Percentiles rank a stretch among this genome's conserved stretches.
These are phyloP conservation scores for Eremophila alpestris DNA, from an alignment of 2,797 vertebrate species.

Conservation along the genomic window DNA sequence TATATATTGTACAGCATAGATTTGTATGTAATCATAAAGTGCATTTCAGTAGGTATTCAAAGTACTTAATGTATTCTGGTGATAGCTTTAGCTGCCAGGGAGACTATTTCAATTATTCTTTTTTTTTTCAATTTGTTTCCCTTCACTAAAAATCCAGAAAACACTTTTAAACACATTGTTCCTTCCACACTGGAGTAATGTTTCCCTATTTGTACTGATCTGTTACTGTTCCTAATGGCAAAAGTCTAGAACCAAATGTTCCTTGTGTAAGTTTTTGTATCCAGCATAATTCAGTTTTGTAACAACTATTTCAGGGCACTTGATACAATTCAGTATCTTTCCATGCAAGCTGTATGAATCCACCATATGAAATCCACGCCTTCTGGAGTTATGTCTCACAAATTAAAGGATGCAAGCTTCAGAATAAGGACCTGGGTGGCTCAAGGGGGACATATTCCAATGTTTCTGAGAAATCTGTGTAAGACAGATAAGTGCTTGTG, in stretches of 20 bases:
- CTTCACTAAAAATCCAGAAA: not conserved
- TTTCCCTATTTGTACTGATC: not conserved
- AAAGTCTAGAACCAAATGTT: not conserved
- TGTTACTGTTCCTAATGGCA: not conserved
- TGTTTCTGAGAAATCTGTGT: not conserved
- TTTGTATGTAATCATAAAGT: not conserved
- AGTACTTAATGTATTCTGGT: not conserved
- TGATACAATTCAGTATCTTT: not conserved
- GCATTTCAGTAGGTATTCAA: not conserved
- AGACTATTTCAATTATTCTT: not conserved
- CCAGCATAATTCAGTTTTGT: not conserved
- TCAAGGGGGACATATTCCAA: not conserved
- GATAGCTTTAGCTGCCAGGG: not conserved
- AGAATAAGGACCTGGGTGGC: not conserved
- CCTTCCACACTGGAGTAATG: not conserved
- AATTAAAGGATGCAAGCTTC: not conserved
- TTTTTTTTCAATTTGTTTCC: not conserved
- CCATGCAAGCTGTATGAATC: not conserved
- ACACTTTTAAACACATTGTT: not conserved
- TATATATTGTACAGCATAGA: not conserved
- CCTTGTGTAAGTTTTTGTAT: not conserved
- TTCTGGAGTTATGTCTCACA: not conserved
- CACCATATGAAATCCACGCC: not conserved
- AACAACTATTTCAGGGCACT: not conserved
- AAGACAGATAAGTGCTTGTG: not conserved